Conservation (phyloP, 2,113 vertebrate species). For the Passer domesticus region DNA sequence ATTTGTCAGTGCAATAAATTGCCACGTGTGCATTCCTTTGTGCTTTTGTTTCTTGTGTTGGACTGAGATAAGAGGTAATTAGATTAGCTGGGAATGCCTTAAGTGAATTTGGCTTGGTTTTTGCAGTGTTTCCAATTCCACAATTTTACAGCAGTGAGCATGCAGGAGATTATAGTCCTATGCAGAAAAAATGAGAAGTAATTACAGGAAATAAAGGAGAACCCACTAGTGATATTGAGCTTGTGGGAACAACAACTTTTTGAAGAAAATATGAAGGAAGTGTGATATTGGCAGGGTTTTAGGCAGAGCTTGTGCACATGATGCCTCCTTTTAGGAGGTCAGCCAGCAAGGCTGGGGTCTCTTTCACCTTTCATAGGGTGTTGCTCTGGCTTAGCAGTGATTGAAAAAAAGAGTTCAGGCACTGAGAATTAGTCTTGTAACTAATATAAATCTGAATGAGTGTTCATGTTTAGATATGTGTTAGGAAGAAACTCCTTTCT, state of each 20-base stretch:
- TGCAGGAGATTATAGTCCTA: not conserved
- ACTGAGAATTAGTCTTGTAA: not conserved
- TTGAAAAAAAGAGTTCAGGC: not conserved
- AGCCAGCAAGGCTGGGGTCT: not conserved
- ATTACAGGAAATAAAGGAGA: not conserved
- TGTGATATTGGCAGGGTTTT: not conserved
- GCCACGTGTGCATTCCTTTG: fast-evolving
- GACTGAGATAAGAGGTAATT: conserved; percentile 24
- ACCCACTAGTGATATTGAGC: not conserved
- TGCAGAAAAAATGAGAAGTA: not conserved
- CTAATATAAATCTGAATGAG: not conserved
- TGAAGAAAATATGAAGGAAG: not conserved
- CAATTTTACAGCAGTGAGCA: not conserved
- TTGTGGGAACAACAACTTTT: not conserved
- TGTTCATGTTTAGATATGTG: not conserved
- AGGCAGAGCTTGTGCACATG: not conserved
- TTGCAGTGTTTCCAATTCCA: not conserved
- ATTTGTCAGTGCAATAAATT: not conserved
- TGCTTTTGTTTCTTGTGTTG: conserved; percentile 30
- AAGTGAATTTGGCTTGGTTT: conserved; percentile 16
- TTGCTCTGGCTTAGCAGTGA: not conserved
- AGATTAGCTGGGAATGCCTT: conserved; percentile 4
- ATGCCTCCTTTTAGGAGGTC: not conserved
- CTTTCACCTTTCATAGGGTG: not conserved
- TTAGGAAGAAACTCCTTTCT: not conserved